Conservation (phyloP, 2,797 vertebrate species). For the Coregonus ussuriensis region DNA sequence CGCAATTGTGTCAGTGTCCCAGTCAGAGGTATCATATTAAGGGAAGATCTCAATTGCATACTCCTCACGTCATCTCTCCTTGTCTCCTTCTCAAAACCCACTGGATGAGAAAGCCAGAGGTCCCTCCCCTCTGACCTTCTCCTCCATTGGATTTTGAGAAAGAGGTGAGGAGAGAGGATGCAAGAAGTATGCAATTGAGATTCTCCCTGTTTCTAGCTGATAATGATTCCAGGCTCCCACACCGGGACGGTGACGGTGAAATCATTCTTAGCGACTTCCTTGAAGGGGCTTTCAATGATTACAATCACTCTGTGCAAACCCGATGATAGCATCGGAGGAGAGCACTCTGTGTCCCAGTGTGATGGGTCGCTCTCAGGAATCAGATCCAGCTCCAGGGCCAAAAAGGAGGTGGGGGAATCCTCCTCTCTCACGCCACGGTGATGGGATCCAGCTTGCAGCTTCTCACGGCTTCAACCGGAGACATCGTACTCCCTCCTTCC, state of each 20-base stretch:
- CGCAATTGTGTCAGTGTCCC: conserved; percentile 1
- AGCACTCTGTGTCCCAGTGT: conserved; percentile 37
- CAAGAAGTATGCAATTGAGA: too few relatives aligned
- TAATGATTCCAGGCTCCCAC: conserved; percentile 7
- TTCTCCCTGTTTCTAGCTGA: not conserved
- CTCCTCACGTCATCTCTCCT: too few relatives aligned
- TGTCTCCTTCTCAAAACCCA: too few relatives aligned
- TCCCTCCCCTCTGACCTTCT: too few relatives aligned
- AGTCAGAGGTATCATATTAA: conserved; percentile 3
- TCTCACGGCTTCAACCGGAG: conserved; percentile 38
- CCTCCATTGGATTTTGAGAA: too few relatives aligned
- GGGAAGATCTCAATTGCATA: too few relatives aligned
- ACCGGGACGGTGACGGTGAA: conserved; percentile 39
- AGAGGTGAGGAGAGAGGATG: too few relatives aligned
- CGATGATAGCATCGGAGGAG: conserved; percentile 50
- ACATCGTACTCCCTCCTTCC: not conserved
- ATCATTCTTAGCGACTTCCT: conserved; percentile 39
- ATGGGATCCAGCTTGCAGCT: conserved; percentile 51
- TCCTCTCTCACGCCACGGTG: conserved; percentile 47
- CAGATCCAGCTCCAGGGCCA: conserved; percentile 18
- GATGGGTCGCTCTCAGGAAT: conserved; percentile 17
- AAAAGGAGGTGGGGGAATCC: conserved; percentile 11
- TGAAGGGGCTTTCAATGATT: conserved; percentile 53
- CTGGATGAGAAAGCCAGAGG: too few relatives aligned
- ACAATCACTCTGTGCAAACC: conserved; percentile 34